A percentile compares a stretch with the other conserved stretches of the same genome.
phyloP scores from a whole-genome alignment of 2,888 invertebrate species.

The Prosapia bicincta region DNA sequence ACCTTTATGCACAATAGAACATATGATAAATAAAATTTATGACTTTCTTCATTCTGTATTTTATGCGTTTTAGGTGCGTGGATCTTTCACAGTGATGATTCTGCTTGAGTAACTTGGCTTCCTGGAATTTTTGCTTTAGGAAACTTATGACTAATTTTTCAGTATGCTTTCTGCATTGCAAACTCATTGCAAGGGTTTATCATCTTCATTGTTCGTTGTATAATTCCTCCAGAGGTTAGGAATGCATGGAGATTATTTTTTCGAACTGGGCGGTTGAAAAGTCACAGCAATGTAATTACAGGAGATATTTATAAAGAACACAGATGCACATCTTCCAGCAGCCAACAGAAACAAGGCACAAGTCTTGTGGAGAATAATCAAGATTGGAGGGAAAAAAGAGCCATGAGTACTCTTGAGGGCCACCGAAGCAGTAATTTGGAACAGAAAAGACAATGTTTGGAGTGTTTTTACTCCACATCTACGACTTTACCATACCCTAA shows the following conservation, averaged over 20 bases:
- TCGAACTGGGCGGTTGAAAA: constrained; percentile 23
- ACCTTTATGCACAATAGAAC: too few relatives aligned
- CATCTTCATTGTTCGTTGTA: constrained; percentile 25
- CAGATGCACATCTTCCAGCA: constrained; percentile 7
- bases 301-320: constrained; percentile 1
- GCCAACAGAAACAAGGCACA: not conserved
- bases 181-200: constrained; percentile 29
- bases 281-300: not conserved
- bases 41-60: too few relatives aligned
- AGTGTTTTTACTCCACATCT: constrained; percentile 17
- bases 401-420: not conserved
- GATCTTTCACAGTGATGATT: constrained; percentile 27
- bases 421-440: not conserved
- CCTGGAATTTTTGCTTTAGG: constrained; percentile 25
- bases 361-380: not conserved
- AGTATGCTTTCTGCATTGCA: constrained; percentile 22
- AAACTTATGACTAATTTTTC: constrained; percentile 17
- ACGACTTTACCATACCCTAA: constrained; percentile 14
- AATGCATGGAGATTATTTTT: constrained; percentile 23
- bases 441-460: not conserved
- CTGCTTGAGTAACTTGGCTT: constrained; percentile 26
- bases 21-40: too few relatives aligned
- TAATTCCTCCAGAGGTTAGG: constrained; percentile 23
- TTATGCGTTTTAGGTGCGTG: constrained; percentile 26
- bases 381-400: not conserved